Evolutionary conservation across 1,140 invertebrate genomes (phyloP), one percentile per base, ranked within the genome.

Genomic region (Psix sp.): DNA sequence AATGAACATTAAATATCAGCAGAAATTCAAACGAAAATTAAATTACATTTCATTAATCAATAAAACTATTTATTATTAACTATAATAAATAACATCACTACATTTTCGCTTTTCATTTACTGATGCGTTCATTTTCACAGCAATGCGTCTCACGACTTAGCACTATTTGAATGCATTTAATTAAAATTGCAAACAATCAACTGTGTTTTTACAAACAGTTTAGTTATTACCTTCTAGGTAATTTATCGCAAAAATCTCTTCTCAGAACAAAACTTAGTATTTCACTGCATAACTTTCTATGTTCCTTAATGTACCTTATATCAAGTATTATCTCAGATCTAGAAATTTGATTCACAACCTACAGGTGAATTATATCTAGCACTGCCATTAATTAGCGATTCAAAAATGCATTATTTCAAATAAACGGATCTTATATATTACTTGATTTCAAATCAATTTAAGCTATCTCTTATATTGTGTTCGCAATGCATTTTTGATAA

Each of bases 341-440:
- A 3, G 21, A 45, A 45, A 40, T 39, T 39, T 57, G 56, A 60
- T 48, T 46, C 39, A 60, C 36, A 14, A 40, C 24, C 43, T 39
- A 9, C 5, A 10, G 43, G 40, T 48, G 43, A 39, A 60, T 60
- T 60, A 46, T 39, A 43, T 48, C 56, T n/a, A 9, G n/a, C 5
- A 39, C 31, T n/a, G 16, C 29, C 20, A 60, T 60, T 46, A 60
- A 46, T 60, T 6, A 39, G 1, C 5, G 42, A 24, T 11, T 46
- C 26, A 35, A 10, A 33, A n/a, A 31, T 16, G 24, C n/a, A 26
- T 43, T 29, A 10, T 43, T 16, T 17, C 5, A 18, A 26, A 17
- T 39, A 9, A 29, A 52, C 20, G 21, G 3, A 24, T 24, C 21
- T 4, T 4, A 24, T 24, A 4, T 24, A 4, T 24, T 7, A 24